phyloP scores from a whole-genome alignment of 2,113 vertebrate species.

The Noctilio leporinus region DNA sequence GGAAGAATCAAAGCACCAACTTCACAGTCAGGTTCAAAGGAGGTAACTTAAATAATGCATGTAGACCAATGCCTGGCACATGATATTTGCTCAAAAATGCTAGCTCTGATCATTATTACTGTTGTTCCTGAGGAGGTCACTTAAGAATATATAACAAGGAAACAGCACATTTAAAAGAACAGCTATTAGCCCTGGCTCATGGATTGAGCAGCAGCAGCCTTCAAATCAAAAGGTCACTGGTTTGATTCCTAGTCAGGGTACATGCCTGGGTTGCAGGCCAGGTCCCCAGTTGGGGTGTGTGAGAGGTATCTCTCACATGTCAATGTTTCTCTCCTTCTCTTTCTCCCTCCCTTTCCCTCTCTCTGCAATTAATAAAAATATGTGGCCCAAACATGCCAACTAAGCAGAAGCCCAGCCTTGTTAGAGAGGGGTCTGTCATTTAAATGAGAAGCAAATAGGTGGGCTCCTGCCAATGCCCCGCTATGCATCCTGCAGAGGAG shows the following conservation, averaged over 20 bases:
- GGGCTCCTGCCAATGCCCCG: neutral
- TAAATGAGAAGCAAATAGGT: neutral
- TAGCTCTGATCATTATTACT: neutral
- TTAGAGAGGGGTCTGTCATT: neutral
- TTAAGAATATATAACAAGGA: neutral
- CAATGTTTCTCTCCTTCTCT: too few species aligned
- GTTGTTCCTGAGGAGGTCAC: neutral
- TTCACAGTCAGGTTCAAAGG: neutral
- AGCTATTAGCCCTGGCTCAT: neutral
- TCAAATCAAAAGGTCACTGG: too few species aligned
- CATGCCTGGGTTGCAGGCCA: too few species aligned
- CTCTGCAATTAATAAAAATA: too few species aligned
- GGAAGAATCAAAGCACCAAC: neutral
- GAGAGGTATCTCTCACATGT: too few species aligned
- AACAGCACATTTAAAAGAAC: neutral
- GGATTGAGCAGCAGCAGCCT: too few species aligned
- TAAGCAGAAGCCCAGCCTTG: neutral
- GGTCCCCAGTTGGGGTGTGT: too few species aligned
- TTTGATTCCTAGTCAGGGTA: too few species aligned
- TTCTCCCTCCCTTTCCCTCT: too few species aligned
- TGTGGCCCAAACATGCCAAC: neutral
- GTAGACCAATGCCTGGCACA: neutral
- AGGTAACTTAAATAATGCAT: neutral
- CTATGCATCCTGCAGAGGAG: neutral
- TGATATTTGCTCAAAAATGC: neutral